Conservation (phyloP, 2,797 vertebrate genomes). For the Phataginus tricuspis region DNA sequence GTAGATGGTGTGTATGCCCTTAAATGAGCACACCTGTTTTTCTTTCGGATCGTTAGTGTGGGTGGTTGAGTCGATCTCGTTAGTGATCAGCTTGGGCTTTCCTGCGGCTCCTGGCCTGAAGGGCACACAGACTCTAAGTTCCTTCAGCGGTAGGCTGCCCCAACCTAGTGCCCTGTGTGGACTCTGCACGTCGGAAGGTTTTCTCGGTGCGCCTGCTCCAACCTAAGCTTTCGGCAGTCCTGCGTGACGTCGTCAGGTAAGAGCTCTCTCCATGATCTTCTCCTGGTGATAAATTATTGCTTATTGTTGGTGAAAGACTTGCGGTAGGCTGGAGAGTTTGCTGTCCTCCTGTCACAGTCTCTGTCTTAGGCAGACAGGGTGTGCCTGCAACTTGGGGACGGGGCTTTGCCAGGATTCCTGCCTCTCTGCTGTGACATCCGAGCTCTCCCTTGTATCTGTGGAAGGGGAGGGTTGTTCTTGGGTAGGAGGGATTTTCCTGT, state of each 20-base stretch:
- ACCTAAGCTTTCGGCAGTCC: not conserved
- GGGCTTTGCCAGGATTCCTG: not conserved
- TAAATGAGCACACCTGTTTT: not conserved
- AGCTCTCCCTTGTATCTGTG: not conserved
- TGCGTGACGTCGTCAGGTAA: not conserved
- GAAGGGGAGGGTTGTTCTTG: not conserved
- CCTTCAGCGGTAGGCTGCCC: not conserved
- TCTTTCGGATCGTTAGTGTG: not conserved
- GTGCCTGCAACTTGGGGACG: not conserved
- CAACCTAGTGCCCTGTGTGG: rapidly evolving
- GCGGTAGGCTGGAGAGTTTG: too few species aligned
- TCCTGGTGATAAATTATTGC: not conserved
- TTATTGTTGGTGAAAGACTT: not conserved
- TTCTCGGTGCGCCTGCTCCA: rapidly evolving
- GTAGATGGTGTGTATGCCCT: not conserved
- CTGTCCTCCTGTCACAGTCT: not conserved
- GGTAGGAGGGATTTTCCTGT: not conserved
- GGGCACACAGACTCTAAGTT: not conserved
- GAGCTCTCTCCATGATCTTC: not conserved
- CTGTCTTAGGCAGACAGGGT: not conserved
- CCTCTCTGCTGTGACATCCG: not conserved
- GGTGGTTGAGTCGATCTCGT: not conserved
- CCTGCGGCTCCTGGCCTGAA: not conserved
- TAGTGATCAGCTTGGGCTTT: not conserved
- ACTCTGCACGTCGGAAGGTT: rapidly evolving